Base-by-base conservation (phyloP, 2,888 invertebrate species). In the Hyppa rectilinea region DNA sequence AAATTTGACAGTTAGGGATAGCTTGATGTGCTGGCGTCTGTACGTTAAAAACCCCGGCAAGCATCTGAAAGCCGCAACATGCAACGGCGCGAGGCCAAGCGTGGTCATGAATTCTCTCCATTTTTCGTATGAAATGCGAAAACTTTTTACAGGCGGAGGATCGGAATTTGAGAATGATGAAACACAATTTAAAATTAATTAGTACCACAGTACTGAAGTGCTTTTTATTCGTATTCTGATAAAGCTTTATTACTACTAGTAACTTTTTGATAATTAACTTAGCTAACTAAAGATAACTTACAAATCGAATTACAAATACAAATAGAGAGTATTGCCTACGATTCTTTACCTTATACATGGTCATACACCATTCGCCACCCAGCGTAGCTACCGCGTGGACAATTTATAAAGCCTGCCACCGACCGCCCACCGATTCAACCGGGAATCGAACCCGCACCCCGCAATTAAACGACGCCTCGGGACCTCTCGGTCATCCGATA, bases 391-490 rank as follows among this genome's bases (percentile, higher is more conserved):
- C 93, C 84, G 92, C 89, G 79, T 75, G 85, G 87, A 85, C 90
- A 86, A 93, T 93, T 92, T 92, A 93, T 93, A 92, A 92, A 88
- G 82, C 85, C 86, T 83, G 89, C 89, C 90, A 87, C 88, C 83
- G 87, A 84, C 91, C 93, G 93, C 94, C 93, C 93, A 93, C 92
- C 91, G 90, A 89, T 90, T 89, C 91, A 87, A 87, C 85, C 69
- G 86, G 85, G 88, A 87, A 88, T 91, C 92, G 92, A 91, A 92
- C 91, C 89, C 87, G 89, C 88, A 87, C 85, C 86, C 90, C 84
- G 91, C 93, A 94, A 94, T 94, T 93, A 94, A 94, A 94, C 89
- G 91, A 91, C 89, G 92, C 93, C 93, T 88, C 88, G 75, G 92
- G 93, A 88, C 89, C 91, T 89, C 88, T 88, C 87, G 92, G 93